Evolutionary conservation across 2,113 vertebrate genomes (phyloP).

Genomic region (Lanius ludovicianus): DNA sequence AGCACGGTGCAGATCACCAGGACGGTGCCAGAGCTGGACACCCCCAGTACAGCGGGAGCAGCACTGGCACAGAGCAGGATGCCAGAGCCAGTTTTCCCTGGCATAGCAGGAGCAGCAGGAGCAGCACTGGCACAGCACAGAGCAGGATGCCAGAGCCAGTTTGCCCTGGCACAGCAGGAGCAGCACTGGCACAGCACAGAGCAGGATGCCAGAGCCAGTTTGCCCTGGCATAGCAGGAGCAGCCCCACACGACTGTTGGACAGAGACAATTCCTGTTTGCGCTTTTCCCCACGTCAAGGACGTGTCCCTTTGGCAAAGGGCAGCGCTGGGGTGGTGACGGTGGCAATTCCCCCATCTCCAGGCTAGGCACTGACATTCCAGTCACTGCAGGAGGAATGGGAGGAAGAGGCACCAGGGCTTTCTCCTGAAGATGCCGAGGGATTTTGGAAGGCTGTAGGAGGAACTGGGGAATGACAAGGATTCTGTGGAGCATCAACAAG

Average conservation of each 20-base stretch:
- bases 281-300: not conserved
- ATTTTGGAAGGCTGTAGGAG: not conserved
- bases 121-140: not conserved
- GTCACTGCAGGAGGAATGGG: rapidly evolving
- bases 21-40: not conserved
- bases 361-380: not conserved
- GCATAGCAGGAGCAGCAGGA: not conserved
- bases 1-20: too few species aligned
- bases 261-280: not conserved
- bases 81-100: rapidly evolving
- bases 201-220: not conserved
- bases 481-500: not conserved
- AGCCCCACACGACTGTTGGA: rapidly evolving
- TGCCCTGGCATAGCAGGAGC: not conserved
- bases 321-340: not conserved
- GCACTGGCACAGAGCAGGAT: not conserved
- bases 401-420: not conserved
- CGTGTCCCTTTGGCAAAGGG: not conserved
- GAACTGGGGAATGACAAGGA: not conserved
- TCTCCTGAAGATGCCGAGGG: too few species aligned
- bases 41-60: not conserved
- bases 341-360: not conserved
- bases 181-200: too few species aligned
- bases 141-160: not conserved
- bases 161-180: not conserved